Evolutionary conservation across 1,140 invertebrate species (phyloP), one percentile per base, ranked within the genome.

Genomic region (Dendrolimus punctatus): DNA sequence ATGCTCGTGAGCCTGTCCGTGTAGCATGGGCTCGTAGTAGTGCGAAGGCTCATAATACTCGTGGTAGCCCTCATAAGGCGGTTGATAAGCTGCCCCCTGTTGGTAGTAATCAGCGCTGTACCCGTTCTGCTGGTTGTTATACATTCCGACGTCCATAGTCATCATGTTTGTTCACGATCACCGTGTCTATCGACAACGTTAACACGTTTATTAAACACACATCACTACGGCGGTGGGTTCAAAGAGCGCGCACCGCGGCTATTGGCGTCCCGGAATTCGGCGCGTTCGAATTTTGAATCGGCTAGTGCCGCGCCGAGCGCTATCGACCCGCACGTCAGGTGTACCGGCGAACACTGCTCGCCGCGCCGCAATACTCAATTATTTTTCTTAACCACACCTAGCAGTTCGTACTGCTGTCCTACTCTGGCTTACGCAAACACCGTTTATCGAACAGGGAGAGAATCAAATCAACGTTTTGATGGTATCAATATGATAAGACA

Each of bases 71-170:
- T 82, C 73, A 55, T 80, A 83, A n/a, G 74, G 68, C n/a, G 73
- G 67, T 68, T 79, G 78, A 64, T 77, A 83, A 36, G 62, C 64
- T 10, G 64, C 78, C 10, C 68, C 71, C 58, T 80, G 76, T 64
- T 84, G 82, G 64, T 83, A 85, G 55, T 84, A 88, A 52, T 83
- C 80, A 51, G 75, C 77, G 64, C 70, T 79, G 66, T 76, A 82
- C 47, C 77, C 77, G 68, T 71, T 80, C 65, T 85, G 85, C 64
- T 85, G 82, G 73, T 88, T 87, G 66, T 85, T 81, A 68, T 88
- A 88, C 84, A 88, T 87, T 56, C 83, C 80, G 76, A 88, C 73
- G 73, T 88, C 86, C 86, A 88, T 88, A 75, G 84, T 88, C 84
- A 88, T 88, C 86, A 88, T 88, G 78, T 79, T 78, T 77, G 62